A percentile compares a stretch with the other conserved stretches of the same genome.
Conservation (phyloP, 2,888 invertebrate species). For the Hipparchia sbordonii region DNA sequence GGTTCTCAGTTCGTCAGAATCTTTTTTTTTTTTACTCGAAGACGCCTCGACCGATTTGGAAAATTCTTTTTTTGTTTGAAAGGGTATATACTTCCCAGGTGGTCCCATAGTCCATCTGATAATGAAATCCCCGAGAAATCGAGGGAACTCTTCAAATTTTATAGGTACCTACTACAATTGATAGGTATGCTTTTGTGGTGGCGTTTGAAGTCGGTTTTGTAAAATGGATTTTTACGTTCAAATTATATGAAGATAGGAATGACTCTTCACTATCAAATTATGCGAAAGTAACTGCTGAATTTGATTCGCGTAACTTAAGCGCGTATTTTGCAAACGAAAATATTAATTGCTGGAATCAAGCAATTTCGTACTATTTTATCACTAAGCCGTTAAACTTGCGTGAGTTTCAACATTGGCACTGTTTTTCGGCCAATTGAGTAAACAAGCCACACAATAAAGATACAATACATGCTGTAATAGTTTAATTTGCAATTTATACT, state of each 20-base stretch:
- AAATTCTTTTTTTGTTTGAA: too few species aligned
- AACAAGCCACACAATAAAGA: conserved; percentile 15
- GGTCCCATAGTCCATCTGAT: too few species aligned
- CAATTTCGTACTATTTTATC: conserved; percentile 32
- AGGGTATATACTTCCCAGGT: too few species aligned
- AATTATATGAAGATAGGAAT: conserved; percentile 1
- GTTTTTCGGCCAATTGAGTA: conserved; percentile 36
- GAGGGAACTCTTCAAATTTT: too few species aligned
- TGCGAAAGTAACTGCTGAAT: conserved; percentile 32
- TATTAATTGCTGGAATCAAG: conserved; percentile 28
- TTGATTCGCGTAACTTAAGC: conserved; percentile 32
- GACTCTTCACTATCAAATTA: conserved; percentile 26
- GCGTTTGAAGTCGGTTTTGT: too few species aligned
- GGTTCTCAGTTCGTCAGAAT: too few species aligned
- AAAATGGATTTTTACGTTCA: too few species aligned
- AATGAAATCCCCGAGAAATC: too few species aligned
- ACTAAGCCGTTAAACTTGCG: conserved; percentile 28
- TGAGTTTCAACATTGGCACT: conserved; percentile 31
- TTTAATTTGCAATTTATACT: not conserved
- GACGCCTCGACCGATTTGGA: too few species aligned
- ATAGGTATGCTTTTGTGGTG: too few species aligned
- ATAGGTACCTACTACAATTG: too few species aligned
- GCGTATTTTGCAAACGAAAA: conserved; percentile 32
- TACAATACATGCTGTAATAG: not conserved
- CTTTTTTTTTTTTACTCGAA: too few species aligned